Evolutionary conservation across 2,888 invertebrate species (phyloP), one percentile per base, ranked within the genome.

Genomic region (Tetranychus piercei): DNA sequence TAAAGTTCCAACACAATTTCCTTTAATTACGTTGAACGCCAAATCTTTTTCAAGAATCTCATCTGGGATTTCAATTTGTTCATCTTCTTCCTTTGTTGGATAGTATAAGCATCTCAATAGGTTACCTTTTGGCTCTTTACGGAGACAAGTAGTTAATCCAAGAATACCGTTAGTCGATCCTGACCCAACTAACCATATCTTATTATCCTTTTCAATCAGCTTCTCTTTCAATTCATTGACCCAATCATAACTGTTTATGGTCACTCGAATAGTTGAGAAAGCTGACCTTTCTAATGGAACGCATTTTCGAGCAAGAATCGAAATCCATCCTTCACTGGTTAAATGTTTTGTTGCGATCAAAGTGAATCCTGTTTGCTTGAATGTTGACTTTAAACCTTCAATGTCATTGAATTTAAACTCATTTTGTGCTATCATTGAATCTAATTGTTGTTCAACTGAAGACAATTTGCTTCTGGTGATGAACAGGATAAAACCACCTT

Each of bases 1-100:
- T 11, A 44, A 44, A 71, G 43, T 23, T n/a, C 71, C 71, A 18
- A 45, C 55, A 55, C 55, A 15, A 55, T 9, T 2, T 11, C 34
- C 44, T 11, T 71, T 15, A 1, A 71, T 18, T 15, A 71, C 44
- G 34, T 71, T 71, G 44, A 9, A 44, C 5, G 45, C 18, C 5
- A 71, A 44, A 71, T 71, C 44, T 34, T 71, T 71, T 44, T 44
- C 43, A 6, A 71, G 45, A 71, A 45, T 45, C 15, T 71, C 71
- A 44, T 23, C 45, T n/a, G 23, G 23, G 5, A 71, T 44, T n/a
- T 69, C 34, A 23, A n/a, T 69, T 9, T 23, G 1, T 20, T 23
- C 69, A 7, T 69, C 71, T 3, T n/a, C 20, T 9, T 15, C 15
- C 9, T n/a, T 44, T n/a, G 9, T 64, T 73, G 73, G 23, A 73